Evolutionary conservation across 2,888 invertebrate genomes (phyloP).

Genomic region (Balanococcus diminutus): DNA sequence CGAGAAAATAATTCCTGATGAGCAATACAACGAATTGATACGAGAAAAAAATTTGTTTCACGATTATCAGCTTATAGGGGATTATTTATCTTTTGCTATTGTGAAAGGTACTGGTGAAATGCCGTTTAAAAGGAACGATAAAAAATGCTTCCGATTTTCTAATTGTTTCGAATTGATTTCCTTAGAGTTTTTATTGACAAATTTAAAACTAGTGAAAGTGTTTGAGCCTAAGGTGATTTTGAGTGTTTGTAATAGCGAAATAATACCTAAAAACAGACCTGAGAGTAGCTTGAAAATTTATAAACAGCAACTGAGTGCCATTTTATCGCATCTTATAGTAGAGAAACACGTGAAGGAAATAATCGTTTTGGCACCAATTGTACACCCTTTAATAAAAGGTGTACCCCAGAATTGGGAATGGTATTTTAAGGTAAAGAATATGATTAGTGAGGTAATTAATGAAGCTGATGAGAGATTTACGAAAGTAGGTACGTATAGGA

Average conservation of each 20-base stretch:
- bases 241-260: neutral
- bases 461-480: neutral
- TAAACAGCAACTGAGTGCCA: neutral
- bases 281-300: neutral
- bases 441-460: neutral
- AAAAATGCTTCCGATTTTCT: neutral
- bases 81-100: neutral
- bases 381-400: neutral
- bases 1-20: neutral
- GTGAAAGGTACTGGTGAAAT: neutral
- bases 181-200: neutral
- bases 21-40: neutral
- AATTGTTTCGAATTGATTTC: neutral
- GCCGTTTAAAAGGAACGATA: neutral
- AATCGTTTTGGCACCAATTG: neutral
- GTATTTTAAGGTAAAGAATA: neutral
- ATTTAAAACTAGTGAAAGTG: neutral
- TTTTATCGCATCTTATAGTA: neutral
- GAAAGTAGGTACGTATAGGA: neutral
- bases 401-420: neutral
- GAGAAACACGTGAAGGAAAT: neutral
- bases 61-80: neutral
- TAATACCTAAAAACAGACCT: neutral
- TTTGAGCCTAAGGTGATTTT: neutral
- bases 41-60: neutral